Base-by-base conservation (phyloP, 2,888 invertebrate species). In the Scotopteryx bipunctaria region DNA sequence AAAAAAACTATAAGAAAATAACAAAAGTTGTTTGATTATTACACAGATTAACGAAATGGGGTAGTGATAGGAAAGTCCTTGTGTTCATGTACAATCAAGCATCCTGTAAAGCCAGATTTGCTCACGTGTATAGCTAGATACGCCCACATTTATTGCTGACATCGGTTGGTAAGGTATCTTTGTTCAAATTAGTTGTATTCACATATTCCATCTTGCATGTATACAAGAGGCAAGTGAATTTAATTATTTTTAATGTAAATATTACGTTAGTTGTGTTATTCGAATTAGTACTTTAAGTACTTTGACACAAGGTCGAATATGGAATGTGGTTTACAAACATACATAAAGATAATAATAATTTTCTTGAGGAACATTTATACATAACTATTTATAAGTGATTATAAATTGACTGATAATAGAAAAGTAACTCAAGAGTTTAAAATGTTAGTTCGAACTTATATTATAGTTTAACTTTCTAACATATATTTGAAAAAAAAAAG, bases 161-260 rank as follows among this genome's bases (percentile, higher is more conserved):
- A 59, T 48, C 5, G 11, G 9, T 11, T 9, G 4, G 57, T 49
- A 56, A 46, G 38, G 57, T 64, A 65, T 64, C 60, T 64, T 59
- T 53, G n/a, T n/a, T n/a, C n/a, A n/a, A n/a, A n/a, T n/a, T n/a
- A n/a, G n/a, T n/a, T n/a, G 51, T 16, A 15, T 42, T 51, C 44
- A 58, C 55, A 38, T 46, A 27, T 45, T 54, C 43, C 47, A 64
- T 76, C 67, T 79, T 80, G 70, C 69, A 63, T 49, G 31, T 19
- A 40, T 60, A 56, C 77, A 79, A 80, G 71, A 75, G 53, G 67
- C 55, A 71, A 78, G 72, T 63, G 58, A 67, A 55, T 15, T 42
- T 55, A 42, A 50, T 36, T 55, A 41, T 47, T 51, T 59, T 49
- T 52, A 56, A 38, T 49, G 32, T 48, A 52, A 48, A 54, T n/a